Conservation (phyloP, 1,140 invertebrate species). For the Hylaeus volcanicus region DNA sequence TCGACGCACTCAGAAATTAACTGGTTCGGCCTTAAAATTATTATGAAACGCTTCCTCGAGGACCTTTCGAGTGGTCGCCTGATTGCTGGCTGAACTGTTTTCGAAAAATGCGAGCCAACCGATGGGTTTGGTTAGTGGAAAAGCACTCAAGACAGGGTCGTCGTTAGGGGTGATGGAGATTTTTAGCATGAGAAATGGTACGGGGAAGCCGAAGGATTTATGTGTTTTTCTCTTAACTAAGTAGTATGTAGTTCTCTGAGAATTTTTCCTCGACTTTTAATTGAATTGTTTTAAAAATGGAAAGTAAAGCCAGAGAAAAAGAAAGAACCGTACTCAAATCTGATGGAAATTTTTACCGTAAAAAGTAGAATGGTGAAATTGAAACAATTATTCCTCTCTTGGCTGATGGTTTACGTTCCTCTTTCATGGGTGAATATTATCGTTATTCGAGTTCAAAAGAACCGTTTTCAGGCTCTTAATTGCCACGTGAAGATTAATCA, state of each 20-base stretch:
- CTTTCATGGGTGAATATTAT: not conserved
- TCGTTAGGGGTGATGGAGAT: too few species aligned
- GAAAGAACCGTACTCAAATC: too few species aligned
- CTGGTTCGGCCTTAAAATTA: conserved; percentile 62
- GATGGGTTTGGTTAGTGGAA: too few species aligned
- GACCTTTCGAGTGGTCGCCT: not conserved
- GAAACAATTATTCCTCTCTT: not conserved
- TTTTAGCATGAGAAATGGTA: too few species aligned
- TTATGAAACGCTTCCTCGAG: conserved; percentile 54
- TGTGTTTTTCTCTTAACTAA: too few species aligned
- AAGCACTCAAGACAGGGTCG: too few species aligned
- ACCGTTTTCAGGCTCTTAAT: not conserved
- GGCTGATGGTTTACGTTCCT: not conserved
- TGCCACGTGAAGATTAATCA: not conserved
- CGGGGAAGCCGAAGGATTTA: too few species aligned
- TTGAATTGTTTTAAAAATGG: too few species aligned
- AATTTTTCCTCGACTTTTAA: too few species aligned
- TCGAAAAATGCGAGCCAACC: not conserved
- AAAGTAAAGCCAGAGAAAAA: not conserved
- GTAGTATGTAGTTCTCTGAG: too few species aligned
- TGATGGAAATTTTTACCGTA: conserved; percentile 1
- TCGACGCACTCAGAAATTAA: conserved; percentile 62
- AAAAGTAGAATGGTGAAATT: not conserved
- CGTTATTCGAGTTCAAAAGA: not conserved
- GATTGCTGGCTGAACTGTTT: conserved; percentile 13